These are phyloP conservation scores for Thamnaconus septentrionalis DNA, from an alignment of 2,113 vertebrate genomes.

Conservation along the genomic window DNA sequence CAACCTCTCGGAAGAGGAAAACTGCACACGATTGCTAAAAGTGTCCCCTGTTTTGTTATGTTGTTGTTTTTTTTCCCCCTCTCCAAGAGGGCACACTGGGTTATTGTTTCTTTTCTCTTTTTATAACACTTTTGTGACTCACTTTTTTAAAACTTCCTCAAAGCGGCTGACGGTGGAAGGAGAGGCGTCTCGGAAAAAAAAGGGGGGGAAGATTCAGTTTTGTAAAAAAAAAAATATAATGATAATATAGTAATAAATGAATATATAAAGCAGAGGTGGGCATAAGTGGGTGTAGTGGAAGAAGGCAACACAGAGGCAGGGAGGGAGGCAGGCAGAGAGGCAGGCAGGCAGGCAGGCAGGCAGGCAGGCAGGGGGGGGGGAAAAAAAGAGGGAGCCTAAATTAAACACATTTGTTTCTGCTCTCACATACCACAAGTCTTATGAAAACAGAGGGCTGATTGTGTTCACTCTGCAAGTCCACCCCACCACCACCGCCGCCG, in stretches of 20 bases:
- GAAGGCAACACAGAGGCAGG: conserved; percentile 24
- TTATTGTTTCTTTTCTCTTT: conserved; percentile 37
- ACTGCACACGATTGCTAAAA: conserved; percentile 58
- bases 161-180: conserved; percentile 52
- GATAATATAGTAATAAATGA: too few species aligned
- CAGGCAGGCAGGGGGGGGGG: too few species aligned
- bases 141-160: conserved; percentile 49
- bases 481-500: conserved; percentile 6
- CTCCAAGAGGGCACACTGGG: conserved; percentile 27
- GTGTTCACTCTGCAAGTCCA: conserved; percentile 76
- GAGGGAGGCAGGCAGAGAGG: too few species aligned
- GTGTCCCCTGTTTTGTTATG: conserved; percentile 9
- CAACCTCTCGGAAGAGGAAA: conserved; percentile 45
- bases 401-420: conserved; percentile 88
- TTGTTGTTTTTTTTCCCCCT: conserved; percentile 18
- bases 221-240: conserved; percentile 33
- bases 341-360: too few species aligned
- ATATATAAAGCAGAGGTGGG: conserved; percentile 47
- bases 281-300: conserved; percentile 61
- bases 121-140: conserved; percentile 23
- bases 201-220: conserved; percentile 50
- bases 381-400: conserved; percentile 72
- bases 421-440: conserved; percentile 85
- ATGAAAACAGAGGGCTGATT: conserved; percentile 85
- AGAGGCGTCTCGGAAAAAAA: conserved; percentile 50